Conservation (phyloP, 2,888 invertebrate species). For the Athetis lepigone region DNA sequence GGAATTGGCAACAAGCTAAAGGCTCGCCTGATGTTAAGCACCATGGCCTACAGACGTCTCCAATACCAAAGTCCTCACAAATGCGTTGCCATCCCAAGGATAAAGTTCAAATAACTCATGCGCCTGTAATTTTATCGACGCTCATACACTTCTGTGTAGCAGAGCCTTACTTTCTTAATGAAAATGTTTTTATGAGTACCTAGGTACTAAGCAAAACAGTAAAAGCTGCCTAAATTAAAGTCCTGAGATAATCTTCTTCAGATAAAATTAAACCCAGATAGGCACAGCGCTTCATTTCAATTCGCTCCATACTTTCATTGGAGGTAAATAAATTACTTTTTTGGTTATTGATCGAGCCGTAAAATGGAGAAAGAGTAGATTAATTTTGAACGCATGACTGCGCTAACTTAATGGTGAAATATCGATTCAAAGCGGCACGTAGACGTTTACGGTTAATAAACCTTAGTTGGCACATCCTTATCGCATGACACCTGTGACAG, state of each 20-base stretch:
- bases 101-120: too few relatives aligned
- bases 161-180: too few relatives aligned
- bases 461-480: too few relatives aligned
- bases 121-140: too few relatives aligned
- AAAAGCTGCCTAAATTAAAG: conserved; percentile 6
- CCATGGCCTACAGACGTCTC: too few relatives aligned
- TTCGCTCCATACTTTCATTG: conserved; percentile 13
- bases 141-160: too few relatives aligned
- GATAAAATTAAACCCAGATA: conserved; percentile 13
- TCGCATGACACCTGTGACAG: too few relatives aligned
- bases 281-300: conserved; percentile 12
- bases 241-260: conserved; percentile 3
- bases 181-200: not conserved
- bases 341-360: conserved; percentile 25
- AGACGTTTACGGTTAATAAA: too few relatives aligned
- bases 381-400: conserved; percentile 35
- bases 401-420: conserved; percentile 7
- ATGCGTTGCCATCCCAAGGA: too few relatives aligned
- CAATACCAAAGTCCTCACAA: too few relatives aligned
- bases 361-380: conserved; percentile 14
- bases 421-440: not conserved
- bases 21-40: too few relatives aligned
- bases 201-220: not conserved
- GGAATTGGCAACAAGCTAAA: too few relatives aligned
- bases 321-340: conserved; percentile 37